Evolutionary conservation across 92 coral and sea anemone species (phyloP), one percentile per base, ranked within the genome.

Genomic region (Porites divaricata): DNA sequence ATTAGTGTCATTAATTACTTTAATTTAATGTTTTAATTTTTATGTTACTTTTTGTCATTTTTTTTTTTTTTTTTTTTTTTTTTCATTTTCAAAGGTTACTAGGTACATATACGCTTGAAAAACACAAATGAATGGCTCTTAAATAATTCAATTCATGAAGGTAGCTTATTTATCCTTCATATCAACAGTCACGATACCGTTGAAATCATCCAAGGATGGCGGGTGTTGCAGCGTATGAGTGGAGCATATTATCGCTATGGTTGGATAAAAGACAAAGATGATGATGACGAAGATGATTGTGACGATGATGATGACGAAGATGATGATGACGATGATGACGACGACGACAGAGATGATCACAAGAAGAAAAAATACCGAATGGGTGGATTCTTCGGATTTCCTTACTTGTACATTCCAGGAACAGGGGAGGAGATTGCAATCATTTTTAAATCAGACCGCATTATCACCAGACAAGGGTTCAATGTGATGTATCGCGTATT

Each of bases 251-350:
- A 62, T 26, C 67, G 48, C 1, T 69, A 69, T 41, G 74, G 56
- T 1, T 80, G 85, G 85, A 69, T 9, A 25, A 57, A 19, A 68
- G 77, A 67, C 8, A 26, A 45, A 25, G 52, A 66, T 48, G 68
- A 80, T 61, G 68, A 80, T 35, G 66, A 54, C 66, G 79, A 80
- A 2, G 75, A 67, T 26, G 73, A 72, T 45, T 62, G 57, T 11
- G 51, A 41, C 35, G 84, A 81, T 59, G 86, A 73, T 11, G 85
- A 81, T 22, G 85, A 81, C 23, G 86, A 82, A 12, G 76, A 53
- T 11, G 86, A 81, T 21, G 86, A 72, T 6, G 79, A 82, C 11
- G 86, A 67, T 14, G 85, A 80, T 6, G 85, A 82, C 22, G 79
- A 82, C 17, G 78, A 72, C 11, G 72, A 61, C 49, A 50, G 22